Conservation (phyloP, 2,113 vertebrate genomes). For the Onychostoma macrolepis region DNA sequence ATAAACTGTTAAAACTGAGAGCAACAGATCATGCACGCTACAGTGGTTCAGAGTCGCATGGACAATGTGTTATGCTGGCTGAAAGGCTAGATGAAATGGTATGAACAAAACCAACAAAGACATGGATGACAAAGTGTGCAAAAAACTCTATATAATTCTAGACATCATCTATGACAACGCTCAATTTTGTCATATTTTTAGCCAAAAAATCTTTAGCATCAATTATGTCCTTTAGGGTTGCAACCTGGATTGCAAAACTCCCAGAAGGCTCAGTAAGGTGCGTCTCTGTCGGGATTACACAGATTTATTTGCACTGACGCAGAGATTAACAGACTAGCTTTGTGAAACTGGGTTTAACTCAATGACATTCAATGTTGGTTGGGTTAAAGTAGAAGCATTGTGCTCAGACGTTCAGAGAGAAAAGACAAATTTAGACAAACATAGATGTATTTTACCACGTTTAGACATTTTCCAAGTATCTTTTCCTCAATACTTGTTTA, state of each 20-base stretch:
- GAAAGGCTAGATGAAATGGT: neutral
- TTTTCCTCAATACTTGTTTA: neutral
- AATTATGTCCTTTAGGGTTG: constrained; percentile 1
- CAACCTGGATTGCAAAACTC: constrained; percentile 7
- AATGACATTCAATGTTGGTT: constrained; percentile 27
- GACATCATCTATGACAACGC: neutral
- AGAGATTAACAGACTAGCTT: constrained; percentile 37
- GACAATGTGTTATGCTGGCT: constrained; percentile 11
- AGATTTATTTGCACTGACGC: constrained; percentile 45
- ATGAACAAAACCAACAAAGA: neutral
- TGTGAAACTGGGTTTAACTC: constrained; percentile 24
- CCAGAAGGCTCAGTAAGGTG: constrained; percentile 12
- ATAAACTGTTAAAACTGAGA: neutral
- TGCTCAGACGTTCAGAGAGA: neutral
- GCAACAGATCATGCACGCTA: constrained; percentile 18
- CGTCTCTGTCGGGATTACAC: constrained; percentile 41
- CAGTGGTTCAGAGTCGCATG: neutral
- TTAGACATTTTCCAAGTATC: neutral
- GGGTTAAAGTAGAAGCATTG: neutral
- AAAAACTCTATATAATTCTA: neutral
- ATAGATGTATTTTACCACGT: neutral
- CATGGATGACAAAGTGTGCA: neutral
- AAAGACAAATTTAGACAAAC: neutral
- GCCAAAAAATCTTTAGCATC: neutral
- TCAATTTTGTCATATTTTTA: neutral